Base-by-base conservation (phyloP, 2,888 invertebrate species). In the Drosophila buzzatii region DNA sequence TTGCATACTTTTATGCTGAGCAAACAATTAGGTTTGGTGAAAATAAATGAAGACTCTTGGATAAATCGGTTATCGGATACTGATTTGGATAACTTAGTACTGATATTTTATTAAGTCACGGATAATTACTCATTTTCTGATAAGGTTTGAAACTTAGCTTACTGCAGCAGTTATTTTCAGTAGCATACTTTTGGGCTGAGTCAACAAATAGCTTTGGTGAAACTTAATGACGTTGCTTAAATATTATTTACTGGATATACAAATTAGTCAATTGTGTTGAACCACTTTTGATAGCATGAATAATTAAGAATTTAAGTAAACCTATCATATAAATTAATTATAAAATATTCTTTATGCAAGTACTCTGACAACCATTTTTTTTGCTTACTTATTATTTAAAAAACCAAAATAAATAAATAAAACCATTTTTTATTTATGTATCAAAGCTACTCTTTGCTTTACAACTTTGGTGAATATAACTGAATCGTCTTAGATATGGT, bases 1-100 rank as follows among this genome's bases (percentile, higher is more conserved):
- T 14, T 37, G 75, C 76, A 75, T 75, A 68, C 69, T 73, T 68
- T 67, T 31, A 6, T 16, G 73, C 52, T 3, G 59, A 10, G 20
- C 7, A 41, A 41, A 33, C 31, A 70, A 68, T 70, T 27, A 12
- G 0, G 3, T 5, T 7, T 44, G 68, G 42, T 49, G 53, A 41
- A 41, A 35, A 53, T 12, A 14, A 4, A 12, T 20, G 16, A 6
- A 9, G 61, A n/a, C 7, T 31, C 45, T 63, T 16, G 63, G n/a
- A 8, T 37, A 37, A 18, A 9, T 3, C 35, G 42, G 12, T 20
- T 37, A 35, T 27, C 6, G 27, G 5, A 27, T 27, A 27, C n/a
- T 33, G 27, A 9, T 31, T n/a, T 5, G 44, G 44, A 20, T 20
- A 10, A n/a, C 16, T 2, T 3, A 27, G 4, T 47, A 23, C 7